Percentiles rank a stretch among this genome's conserved stretches.
Evolutionary conservation across 2,888 invertebrate genomes (phyloP).

Genomic region (Netelia fuscicornis): DNA sequence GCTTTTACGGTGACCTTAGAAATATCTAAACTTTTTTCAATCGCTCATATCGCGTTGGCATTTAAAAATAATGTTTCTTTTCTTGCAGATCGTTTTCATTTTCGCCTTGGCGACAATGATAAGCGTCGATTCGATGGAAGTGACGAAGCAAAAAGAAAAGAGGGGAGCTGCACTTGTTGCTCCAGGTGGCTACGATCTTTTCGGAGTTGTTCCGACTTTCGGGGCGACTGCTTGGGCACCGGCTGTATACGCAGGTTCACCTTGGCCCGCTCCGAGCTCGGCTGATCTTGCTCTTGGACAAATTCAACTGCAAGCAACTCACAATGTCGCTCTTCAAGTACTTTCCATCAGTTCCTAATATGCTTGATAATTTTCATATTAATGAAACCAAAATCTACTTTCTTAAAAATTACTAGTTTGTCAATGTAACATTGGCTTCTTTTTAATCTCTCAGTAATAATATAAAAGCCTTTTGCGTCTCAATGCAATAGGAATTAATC

Average conservation of each 20-base stretch:
- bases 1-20: conserved; percentile 71
- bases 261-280: conserved; percentile 75
- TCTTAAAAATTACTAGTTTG: not conserved
- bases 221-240: conserved; percentile 73
- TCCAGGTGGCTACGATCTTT: conserved; percentile 78
- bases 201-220: conserved; percentile 75
- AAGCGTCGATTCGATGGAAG: conserved; percentile 56
- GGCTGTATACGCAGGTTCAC: conserved; percentile 68
- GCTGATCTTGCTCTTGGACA: conserved; percentile 80
- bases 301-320: conserved; percentile 81
- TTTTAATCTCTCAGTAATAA: not conserved
- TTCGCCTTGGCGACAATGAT: conserved; percentile 70
- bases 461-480: not conserved
- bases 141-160: conserved; percentile 77
- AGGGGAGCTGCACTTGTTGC: conserved; percentile 79
- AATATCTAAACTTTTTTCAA: conserved; percentile 6
- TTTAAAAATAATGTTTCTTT: conserved; percentile 24
- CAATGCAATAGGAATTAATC: not conserved
- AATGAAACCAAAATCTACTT: not conserved
- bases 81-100: conserved; percentile 72
- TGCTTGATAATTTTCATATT: not conserved
- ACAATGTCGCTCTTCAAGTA: conserved; percentile 82
- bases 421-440: not conserved
- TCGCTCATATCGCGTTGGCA: not conserved
- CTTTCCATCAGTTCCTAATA: conserved; percentile 2